Evolutionary conservation across 2,888 invertebrate genomes (phyloP), one percentile per base, ranked within the genome.

Genomic region (Caenorhabditis drosophilae): DNA sequence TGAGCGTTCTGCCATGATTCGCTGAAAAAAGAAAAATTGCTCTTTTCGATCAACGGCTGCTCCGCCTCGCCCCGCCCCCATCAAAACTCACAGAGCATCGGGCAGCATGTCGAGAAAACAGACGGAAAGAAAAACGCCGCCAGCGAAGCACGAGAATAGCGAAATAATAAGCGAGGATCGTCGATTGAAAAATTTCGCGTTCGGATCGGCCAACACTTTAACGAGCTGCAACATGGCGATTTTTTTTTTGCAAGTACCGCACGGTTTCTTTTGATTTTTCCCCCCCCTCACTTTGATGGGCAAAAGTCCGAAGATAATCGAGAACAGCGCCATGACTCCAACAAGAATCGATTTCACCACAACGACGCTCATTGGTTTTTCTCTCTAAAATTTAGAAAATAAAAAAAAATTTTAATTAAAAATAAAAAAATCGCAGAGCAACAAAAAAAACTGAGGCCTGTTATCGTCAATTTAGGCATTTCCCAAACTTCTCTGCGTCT

Each of bases 261-360:
- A n/a, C n/a, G n/a, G n/a, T n/a, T n/a, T n/a, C n/a, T n/a, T n/a
- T n/a, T n/a, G n/a, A n/a, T n/a, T n/a, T n/a, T n/a, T n/a, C n/a
- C n/a, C n/a, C n/a, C n/a, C n/a, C 18, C 20, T 36, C n/a, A 94
- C 87, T 57, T 69, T 61, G 78, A 90, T 87, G 7, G 98, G 87
- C 12, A 74, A 22, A 26, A 76, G 46, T n/a, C 77, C 76, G 46
- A 70, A 73, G 9, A 75, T 25, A 12, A 72, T 31, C n/a, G 73
- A 62, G 31, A 76, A 62, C 7, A 77, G 31, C 9, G 57, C 60
- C 76, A 78, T 76, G n/a, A 67, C 67, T n/a, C 53, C 70, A 18
- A 78, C 54, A 31, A 78, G 63, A 25, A 77, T 63, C 34, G 62
- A 55, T 59, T 77, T 77, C 15, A 77, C 36, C 26, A 68, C 4